phyloP scores from a whole-genome alignment of 2,113 vertebrate genomes.

The Paradoxurus hermaphroditus region DNA sequence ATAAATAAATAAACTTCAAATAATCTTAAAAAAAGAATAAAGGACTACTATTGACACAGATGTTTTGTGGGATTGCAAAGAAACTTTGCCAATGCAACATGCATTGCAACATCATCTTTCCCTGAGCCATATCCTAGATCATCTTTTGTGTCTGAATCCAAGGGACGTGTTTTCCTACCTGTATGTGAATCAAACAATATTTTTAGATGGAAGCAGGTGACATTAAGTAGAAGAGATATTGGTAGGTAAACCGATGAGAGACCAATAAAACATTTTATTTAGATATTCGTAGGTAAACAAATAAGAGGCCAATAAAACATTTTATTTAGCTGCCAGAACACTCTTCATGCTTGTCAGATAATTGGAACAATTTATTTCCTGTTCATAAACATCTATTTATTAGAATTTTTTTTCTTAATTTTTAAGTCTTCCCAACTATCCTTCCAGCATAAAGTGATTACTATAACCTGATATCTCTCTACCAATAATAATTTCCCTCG shows the following conservation, averaged over 20 bases:
- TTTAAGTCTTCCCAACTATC: neutral
- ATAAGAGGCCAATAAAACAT: slow-evolving; percentile 1
- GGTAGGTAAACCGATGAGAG: slow-evolving; percentile 14
- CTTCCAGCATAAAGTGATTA: neutral
- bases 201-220: neutral
- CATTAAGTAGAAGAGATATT: neutral
- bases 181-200: neutral
- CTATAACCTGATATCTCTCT: neutral
- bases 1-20: too few species aligned
- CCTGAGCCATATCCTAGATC: neutral
- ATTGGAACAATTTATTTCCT: neutral
- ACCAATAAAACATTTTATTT: slow-evolving; percentile 15
- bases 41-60: neutral
- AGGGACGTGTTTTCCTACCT: neutral
- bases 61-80: neutral
- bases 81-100: neutral
- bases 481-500: neutral
- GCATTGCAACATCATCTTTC: neutral
- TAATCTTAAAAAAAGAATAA: neutral
- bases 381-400: slow-evolving; percentile 11
- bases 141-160: neutral
- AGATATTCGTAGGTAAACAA: neutral
- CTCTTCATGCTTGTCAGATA: slow-evolving; percentile 20
- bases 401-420: neutral
- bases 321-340: neutral